Conservation (phyloP, 2,113 vertebrate species). For the Labeo catla region DNA sequence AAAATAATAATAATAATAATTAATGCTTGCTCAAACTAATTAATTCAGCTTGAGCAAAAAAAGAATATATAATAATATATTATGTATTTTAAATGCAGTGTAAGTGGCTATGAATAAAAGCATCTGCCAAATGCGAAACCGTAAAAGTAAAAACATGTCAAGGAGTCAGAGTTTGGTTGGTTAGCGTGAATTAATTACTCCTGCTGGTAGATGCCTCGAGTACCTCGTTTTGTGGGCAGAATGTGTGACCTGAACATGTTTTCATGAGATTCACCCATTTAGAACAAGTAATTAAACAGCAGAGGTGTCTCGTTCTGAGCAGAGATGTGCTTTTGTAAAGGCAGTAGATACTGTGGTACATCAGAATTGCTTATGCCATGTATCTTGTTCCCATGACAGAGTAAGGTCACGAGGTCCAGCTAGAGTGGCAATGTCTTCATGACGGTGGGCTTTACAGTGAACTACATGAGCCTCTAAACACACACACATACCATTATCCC, state of each 20-base stretch:
- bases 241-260: constrained; percentile 5
- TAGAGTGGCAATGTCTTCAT: background rate
- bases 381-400: background rate
- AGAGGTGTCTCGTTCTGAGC: background rate
- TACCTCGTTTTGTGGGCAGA: background rate
- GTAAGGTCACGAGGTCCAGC: constrained; percentile 25
- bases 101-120: background rate
- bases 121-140: background rate
- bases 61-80: too few species aligned
- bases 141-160: background rate
- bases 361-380: background rate
- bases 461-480: background rate
- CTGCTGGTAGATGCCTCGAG: background rate
- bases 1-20: too few species aligned
- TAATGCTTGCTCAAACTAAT: too few species aligned
- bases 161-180: background rate
- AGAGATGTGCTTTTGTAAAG: background rate
- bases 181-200: background rate
- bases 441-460: constrained; percentile 21
- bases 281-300: background rate
- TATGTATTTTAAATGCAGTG: too few species aligned
- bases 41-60: too few species aligned
- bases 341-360: background rate
- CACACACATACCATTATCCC: constrained; percentile 16
- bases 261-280: background rate